A percentile compares a stretch with the other conserved stretches of the same genome.
Evolutionary conservation across 2,888 invertebrate genomes (phyloP).

Genomic region (Drosophila engyochracea): DNA sequence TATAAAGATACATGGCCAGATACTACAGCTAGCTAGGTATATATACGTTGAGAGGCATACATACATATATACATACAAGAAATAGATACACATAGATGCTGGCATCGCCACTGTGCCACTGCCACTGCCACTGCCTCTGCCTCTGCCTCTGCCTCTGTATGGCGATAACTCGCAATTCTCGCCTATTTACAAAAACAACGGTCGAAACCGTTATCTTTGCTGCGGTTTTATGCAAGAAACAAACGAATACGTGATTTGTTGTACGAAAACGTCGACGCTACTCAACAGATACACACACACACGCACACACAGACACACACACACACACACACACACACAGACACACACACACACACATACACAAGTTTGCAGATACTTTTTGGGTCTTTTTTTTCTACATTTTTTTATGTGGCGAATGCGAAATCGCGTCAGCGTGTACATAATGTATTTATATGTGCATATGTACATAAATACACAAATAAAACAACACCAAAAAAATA

Average conservation of each 20-base stretch:
- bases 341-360: slow-evolving; percentile 17
- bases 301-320: slow-evolving; percentile 18
- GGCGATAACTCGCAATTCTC: slow-evolving; percentile 24
- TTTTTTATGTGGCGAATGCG: slow-evolving; percentile 25
- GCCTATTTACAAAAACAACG: slow-evolving; percentile 10
- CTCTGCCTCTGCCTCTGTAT: neutral
- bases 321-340: neutral
- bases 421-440: slow-evolving; percentile 32
- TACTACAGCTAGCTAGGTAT: slow-evolving; percentile 20
- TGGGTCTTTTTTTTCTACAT: slow-evolving; percentile 1
- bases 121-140: neutral
- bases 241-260: slow-evolving; percentile 65
- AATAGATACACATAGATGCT: neutral
- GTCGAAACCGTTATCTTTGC: slow-evolving; percentile 53
- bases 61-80: slow-evolving; percentile 2
- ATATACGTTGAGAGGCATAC: slow-evolving; percentile 5
- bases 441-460: slow-evolving; percentile 26
- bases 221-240: slow-evolving; percentile 59
- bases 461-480: slow-evolving; percentile 19
- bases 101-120: neutral
- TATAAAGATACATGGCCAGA: neutral
- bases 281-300: slow-evolving; percentile 26
- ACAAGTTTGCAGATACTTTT: slow-evolving; percentile 30
- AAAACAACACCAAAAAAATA: neutral
- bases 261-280: slow-evolving; percentile 26